Conservation (phyloP, 2,113 vertebrate species). For the Callospermophilus lateralis region DNA sequence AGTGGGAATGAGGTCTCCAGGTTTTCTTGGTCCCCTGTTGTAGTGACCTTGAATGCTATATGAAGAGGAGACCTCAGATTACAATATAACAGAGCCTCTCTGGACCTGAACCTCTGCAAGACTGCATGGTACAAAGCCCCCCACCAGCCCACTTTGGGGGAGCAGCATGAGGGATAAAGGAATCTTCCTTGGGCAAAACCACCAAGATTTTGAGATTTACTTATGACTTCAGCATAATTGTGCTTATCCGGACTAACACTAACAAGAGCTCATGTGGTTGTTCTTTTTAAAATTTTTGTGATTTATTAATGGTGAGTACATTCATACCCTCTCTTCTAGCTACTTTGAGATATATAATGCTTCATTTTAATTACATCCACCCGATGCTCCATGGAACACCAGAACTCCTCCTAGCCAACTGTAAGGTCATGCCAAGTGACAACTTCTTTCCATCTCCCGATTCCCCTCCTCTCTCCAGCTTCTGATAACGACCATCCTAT, state of each 20-base stretch:
- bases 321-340: background rate
- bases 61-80: background rate
- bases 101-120: background rate
- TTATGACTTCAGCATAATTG: background rate
- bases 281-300: background rate
- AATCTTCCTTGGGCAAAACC: background rate
- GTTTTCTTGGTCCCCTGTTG: rapidly evolving
- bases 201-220: background rate
- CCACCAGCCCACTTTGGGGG: background rate
- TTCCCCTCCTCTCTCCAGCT: background rate
- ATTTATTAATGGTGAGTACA: background rate
- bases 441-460: too few relatives aligned
- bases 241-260: background rate
- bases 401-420: background rate
- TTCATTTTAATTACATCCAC: background rate
- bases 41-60: background rate
- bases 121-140: background rate
- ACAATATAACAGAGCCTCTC: background rate
- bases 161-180: background rate
- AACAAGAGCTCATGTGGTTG: background rate
- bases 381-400: background rate
- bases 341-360: background rate
- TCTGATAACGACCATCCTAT: too few relatives aligned
- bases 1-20: background rate
- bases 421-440: background rate